Evolutionary conservation across 2,888 invertebrate genomes (phyloP).

Genomic region (Drosophila buzzatii): DNA sequence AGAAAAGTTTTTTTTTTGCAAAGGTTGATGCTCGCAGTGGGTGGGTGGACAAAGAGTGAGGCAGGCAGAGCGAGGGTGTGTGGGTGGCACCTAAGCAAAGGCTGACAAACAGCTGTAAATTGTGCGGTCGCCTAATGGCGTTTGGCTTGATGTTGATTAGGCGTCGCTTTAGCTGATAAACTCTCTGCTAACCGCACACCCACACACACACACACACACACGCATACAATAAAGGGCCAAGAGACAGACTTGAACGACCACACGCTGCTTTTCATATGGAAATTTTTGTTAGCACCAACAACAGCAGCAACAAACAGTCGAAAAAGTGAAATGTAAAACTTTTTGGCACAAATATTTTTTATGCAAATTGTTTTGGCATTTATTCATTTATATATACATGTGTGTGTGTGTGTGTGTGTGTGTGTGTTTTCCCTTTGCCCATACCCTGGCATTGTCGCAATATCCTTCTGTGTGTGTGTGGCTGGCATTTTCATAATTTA

Average conservation of each 20-base stretch:
- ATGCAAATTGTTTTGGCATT: conserved; percentile 78
- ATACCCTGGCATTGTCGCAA: conserved; percentile 22
- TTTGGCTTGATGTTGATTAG: conserved; percentile 73
- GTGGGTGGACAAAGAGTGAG: neutral
- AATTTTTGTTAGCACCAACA: conserved; percentile 49
- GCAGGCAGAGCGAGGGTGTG: neutral
- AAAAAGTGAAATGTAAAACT: conserved; percentile 62
- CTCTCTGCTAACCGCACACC: conserved; percentile 53
- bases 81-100: conserved; percentile 2
- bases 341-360: conserved; percentile 76
- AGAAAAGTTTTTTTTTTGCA: conserved; percentile 25
- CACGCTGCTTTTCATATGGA: conserved; percentile 69
- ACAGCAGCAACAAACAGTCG: conserved; percentile 15
- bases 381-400: conserved; percentile 61
- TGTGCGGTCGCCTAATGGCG: conserved; percentile 71
- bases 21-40: neutral
- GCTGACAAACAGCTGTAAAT: conserved; percentile 67
- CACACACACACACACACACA: no score
- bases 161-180: conserved; percentile 76
- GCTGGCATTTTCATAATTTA: conserved; percentile 70
- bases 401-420: conserved; percentile 16
- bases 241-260: conserved; percentile 17
- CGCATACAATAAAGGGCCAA: conserved; percentile 5
- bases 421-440: neutral
- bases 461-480: conserved; percentile 32